phyloP scores from a whole-genome alignment of 1,140 invertebrate genomes.

The Papilio polyxenes region DNA sequence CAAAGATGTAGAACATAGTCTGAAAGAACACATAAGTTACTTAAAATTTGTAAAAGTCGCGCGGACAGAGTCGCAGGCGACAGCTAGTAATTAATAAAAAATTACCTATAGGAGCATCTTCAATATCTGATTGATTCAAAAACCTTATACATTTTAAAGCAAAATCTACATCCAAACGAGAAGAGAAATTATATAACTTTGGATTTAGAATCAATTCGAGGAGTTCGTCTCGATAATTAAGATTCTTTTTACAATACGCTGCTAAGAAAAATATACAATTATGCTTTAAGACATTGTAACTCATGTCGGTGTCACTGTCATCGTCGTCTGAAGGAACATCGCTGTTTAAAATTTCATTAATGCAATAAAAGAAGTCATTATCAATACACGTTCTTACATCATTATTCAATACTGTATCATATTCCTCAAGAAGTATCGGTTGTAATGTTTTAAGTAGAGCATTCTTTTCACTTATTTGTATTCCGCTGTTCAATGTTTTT shows the following conservation, averaged over 20 bases:
- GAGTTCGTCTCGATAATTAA: conserved; percentile 59
- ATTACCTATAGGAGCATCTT: conserved; percentile 62
- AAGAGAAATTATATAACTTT: conserved; percentile 61
- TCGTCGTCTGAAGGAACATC: conserved; percentile 53
- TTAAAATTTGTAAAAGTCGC: too few relatives aligned
- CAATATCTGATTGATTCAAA: conserved; percentile 51
- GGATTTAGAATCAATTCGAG: conserved; percentile 62
- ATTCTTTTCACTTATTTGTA: conserved; percentile 54
- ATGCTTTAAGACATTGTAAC: conserved; percentile 53
- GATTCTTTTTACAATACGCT: conserved; percentile 59
- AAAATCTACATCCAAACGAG: conserved; percentile 54
- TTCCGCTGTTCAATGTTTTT: conserved; percentile 49
- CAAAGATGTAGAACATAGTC: not conserved
- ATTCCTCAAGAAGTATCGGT: conserved; percentile 56
- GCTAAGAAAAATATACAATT: conserved; percentile 62
- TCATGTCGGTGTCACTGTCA: conserved; percentile 54
- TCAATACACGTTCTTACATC: conserved; percentile 54
- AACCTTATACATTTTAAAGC: conserved; percentile 60
- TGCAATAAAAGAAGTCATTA: conserved; percentile 59
- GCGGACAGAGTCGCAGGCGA: too few relatives aligned
- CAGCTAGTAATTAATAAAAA: not conserved
- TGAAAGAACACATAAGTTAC: not conserved
- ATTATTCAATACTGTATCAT: conserved; percentile 48
- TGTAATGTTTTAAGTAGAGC: conserved; percentile 52
- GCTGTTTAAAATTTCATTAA: conserved; percentile 59